Evolutionary conservation across 2,797 vertebrate species (phyloP).

Genomic region (Valencia hispanica): DNA sequence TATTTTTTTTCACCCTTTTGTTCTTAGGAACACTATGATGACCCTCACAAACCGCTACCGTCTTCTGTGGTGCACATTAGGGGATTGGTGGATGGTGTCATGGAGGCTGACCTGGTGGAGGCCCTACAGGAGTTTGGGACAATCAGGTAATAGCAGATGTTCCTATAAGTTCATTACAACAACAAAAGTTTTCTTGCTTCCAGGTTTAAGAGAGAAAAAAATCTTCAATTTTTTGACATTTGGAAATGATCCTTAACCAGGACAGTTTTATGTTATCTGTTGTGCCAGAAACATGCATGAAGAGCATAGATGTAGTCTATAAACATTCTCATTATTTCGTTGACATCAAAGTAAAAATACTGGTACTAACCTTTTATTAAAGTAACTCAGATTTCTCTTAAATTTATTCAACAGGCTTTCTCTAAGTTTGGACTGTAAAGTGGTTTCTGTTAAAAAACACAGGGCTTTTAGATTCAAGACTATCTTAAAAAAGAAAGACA

Average conservation of each 20-base stretch:
- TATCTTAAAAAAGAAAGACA: background rate
- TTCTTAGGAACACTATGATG: conserved; percentile 89
- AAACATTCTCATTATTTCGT: background rate
- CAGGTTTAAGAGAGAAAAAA: background rate
- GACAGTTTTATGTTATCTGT: background rate
- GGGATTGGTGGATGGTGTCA: conserved; percentile 91
- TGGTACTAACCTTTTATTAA: too few relatives aligned
- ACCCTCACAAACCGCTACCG: conserved; percentile 94
- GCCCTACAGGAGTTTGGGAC: conserved; percentile 94
- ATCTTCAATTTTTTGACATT: background rate
- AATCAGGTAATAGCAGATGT: conserved; percentile 84
- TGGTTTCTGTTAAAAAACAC: too few relatives aligned
- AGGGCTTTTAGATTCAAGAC: background rate
- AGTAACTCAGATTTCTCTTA: too few relatives aligned
- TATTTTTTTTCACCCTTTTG: background rate
- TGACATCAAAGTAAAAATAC: too few relatives aligned
- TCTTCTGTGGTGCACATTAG: conserved; percentile 95
- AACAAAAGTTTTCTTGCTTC: background rate
- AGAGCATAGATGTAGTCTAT: background rate
- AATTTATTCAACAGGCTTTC: background rate
- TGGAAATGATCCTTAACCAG: background rate
- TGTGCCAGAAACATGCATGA: background rate
- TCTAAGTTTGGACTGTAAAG: background rate
- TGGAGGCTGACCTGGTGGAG: conserved; percentile 94
- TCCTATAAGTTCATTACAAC: background rate